These are phyloP conservation scores for Mystacornis crossleyi DNA, from an alignment of 2,113 vertebrate genomes.

Conservation along the genomic window DNA sequence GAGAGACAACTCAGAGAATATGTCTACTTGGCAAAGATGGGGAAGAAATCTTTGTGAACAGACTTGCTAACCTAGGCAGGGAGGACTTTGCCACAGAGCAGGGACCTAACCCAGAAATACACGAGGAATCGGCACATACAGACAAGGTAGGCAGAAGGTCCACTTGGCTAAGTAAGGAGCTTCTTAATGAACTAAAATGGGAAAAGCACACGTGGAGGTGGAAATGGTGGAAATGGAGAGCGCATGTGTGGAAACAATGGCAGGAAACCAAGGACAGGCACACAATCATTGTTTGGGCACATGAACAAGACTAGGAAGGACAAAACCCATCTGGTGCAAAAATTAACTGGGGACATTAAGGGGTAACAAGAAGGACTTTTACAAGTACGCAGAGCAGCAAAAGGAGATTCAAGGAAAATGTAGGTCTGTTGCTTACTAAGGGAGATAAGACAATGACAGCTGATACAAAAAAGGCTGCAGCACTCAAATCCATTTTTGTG, in stretches of 20 bases:
- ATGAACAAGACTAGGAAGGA: conserved; percentile 12
- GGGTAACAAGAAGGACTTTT: neutral
- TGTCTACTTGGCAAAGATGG: neutral
- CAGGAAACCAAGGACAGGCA: neutral
- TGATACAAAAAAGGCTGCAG: neutral
- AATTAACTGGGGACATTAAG: neutral
- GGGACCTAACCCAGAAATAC: neutral
- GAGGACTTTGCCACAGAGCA: neutral
- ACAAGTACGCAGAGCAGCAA: neutral
- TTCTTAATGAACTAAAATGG: neutral
- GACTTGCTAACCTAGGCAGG: neutral
- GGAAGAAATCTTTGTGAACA: neutral
- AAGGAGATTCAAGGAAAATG: neutral
- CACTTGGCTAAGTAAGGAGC: neutral
- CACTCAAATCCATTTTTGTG: neutral
- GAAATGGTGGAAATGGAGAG: conserved; percentile 21
- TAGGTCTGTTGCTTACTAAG: neutral
- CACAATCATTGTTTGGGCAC: neutral
- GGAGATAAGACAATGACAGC: neutral
- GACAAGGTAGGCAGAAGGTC: neutral
- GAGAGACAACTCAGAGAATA: neutral
- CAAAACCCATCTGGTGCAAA: neutral
- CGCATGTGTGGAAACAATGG: neutral
- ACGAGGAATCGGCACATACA: neutral
- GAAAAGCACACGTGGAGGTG: neutral